A percentile compares a stretch with the other conserved stretches of the same genome.
Evolutionary conservation across 2,113 vertebrate genomes (phyloP).

Genomic region (Cephalophus harveyi): DNA sequence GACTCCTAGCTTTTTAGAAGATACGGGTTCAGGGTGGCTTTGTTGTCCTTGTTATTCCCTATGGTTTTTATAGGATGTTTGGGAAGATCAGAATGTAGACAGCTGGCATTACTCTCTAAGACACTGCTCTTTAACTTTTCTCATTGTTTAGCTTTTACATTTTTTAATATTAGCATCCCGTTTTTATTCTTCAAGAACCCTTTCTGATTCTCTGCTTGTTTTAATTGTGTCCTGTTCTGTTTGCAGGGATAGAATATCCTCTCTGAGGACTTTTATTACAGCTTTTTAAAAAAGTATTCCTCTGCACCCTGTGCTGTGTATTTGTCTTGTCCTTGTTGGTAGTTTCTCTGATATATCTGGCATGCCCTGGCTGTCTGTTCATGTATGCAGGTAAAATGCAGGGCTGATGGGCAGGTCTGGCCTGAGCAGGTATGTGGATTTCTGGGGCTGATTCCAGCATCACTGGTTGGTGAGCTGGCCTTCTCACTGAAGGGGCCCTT

Average conservation of each 20-base stretch:
- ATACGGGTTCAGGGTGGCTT: background rate
- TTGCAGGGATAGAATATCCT: background rate
- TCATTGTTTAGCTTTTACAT: background rate
- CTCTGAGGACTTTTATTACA: background rate
- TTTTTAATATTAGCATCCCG: background rate
- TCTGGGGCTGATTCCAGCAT: background rate
- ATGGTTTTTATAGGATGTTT: background rate
- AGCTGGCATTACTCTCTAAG: background rate
- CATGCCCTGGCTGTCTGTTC: background rate
- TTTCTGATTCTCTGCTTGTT: background rate
- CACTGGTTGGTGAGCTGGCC: background rate
- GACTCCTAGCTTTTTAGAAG: background rate
- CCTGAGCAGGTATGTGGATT: background rate
- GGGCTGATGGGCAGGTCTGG: background rate
- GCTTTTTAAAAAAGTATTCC: background rate
- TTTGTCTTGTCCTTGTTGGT: background rate
- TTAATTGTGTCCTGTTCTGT: background rate
- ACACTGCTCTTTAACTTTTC: background rate
- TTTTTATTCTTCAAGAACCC: background rate
- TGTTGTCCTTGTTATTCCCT: background rate
- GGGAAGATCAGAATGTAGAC: background rate
- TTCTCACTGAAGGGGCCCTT: background rate
- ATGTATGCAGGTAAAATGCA: background rate
- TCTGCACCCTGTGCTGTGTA: background rate
- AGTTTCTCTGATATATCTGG: background rate